These are phyloP conservation scores for Chirona hameri DNA, from an alignment of 2,888 invertebrate genomes.

Conservation along the genomic window DNA sequence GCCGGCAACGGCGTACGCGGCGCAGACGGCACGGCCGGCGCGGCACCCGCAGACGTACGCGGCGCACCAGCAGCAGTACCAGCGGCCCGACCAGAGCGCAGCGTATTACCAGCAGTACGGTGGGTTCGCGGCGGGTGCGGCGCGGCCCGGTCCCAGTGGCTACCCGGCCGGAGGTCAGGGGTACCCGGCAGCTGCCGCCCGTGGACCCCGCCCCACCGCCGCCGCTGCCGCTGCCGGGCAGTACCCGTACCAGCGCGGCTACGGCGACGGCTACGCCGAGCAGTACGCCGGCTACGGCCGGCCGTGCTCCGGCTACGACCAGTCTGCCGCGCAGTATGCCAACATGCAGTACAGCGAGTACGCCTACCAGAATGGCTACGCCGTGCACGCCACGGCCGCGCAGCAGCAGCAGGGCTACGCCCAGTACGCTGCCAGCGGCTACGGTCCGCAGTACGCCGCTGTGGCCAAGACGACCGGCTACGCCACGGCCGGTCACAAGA, in stretches of 20 bases:
- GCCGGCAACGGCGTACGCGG: neutral
- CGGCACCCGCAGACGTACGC: neutral
- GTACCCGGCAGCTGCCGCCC: neutral
- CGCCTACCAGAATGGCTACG: conserved; percentile 22
- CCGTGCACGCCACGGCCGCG: conserved; percentile 13
- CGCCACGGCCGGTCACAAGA: neutral
- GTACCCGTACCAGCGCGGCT: conserved; percentile 13
- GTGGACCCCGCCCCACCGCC: no score
- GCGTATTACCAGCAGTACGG: conserved; percentile 26
- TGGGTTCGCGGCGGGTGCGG: neutral
- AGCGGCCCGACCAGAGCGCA: neutral
- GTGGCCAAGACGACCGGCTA: neutral
- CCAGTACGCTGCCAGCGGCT: conserved; percentile 11
- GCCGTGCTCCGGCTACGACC: neutral
- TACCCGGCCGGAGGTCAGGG: neutral
- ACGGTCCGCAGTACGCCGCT: neutral
- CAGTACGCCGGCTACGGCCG: conserved; percentile 24
- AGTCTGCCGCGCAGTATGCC: neutral
- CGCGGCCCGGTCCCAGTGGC: neutral
- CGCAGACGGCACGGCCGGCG: neutral
- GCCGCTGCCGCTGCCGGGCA: neutral
- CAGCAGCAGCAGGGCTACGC: conserved; percentile 1
- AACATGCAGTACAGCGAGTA: neutral
- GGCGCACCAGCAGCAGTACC: conserved; percentile 11
- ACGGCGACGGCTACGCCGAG: conserved; percentile 5